Conservation (phyloP, 2,113 vertebrate genomes). For the Gnathonemus echidnorhynchus region DNA sequence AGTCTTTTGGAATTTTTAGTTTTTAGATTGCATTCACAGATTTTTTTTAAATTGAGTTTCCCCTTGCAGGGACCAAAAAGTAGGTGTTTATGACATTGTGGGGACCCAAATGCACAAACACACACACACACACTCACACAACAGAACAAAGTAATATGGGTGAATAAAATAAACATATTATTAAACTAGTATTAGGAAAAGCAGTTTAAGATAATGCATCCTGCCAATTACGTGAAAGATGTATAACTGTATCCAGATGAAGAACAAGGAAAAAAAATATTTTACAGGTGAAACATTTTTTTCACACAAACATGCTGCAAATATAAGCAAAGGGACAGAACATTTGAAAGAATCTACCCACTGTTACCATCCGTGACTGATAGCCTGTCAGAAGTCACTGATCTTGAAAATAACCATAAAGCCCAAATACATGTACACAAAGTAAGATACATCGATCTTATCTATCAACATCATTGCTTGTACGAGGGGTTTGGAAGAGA, state of each 20-base stretch:
- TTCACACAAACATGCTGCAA: not conserved
- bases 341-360: not conserved
- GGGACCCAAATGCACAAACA: too few relatives aligned
- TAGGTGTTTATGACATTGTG: too few relatives aligned
- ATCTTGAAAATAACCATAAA: not conserved
- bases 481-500: not conserved
- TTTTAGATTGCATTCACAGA: not conserved
- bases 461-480: not conserved
- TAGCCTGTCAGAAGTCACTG: not conserved
- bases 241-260: not conserved
- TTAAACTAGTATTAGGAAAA: not conserved
- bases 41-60: too few relatives aligned
- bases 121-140: too few relatives aligned
- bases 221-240: not conserved
- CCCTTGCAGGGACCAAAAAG: too few relatives aligned
- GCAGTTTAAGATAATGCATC: not conserved
- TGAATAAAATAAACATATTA: not conserved
- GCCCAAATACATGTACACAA: not conserved
- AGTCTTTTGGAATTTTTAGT: not conserved
- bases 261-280: not conserved
- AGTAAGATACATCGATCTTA: not conserved
- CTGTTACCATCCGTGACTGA: not conserved
- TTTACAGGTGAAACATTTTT: not conserved
- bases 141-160: too few relatives aligned
- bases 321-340: not conserved